Evolutionary conservation across 2,113 vertebrate genomes (phyloP).

Genomic region (Lophius piscatorius): DNA sequence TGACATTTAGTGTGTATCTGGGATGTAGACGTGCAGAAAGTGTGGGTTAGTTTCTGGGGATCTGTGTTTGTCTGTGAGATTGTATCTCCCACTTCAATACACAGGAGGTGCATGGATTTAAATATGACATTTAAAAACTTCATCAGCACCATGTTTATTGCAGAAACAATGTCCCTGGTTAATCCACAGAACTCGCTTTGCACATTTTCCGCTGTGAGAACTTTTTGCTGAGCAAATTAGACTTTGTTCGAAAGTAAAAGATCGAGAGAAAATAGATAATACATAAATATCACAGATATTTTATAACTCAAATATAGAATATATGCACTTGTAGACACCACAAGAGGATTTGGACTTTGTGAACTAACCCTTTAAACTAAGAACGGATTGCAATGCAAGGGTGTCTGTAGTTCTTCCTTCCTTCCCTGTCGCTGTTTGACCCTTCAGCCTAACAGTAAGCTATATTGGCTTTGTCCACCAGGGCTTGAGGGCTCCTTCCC

Average conservation of each 20-base stretch:
- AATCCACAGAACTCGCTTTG: too few relatives aligned
- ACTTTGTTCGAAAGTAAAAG: too few relatives aligned
- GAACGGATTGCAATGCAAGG: constrained; percentile 11
- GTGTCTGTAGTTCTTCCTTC: constrained; percentile 27
- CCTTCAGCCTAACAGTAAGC: constrained; percentile 22
- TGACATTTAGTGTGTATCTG: too few relatives aligned
- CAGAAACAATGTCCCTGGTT: too few relatives aligned
- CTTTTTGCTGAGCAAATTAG: too few relatives aligned
- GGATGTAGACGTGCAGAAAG: too few relatives aligned
- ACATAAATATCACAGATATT: not conserved
- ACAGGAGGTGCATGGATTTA: not conserved
- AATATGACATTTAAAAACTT: not conserved
- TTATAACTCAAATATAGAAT: not conserved
- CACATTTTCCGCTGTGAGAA: too few relatives aligned
- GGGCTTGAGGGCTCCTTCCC: constrained; percentile 42
- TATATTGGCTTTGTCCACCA: constrained; percentile 40
- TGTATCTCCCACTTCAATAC: not conserved
- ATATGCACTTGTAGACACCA: not conserved
- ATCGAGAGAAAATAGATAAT: too few relatives aligned
- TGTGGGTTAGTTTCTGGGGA: too few relatives aligned
- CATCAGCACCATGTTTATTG: too few relatives aligned
- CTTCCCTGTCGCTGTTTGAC: constrained; percentile 32
- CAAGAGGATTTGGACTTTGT: constrained; percentile 2
- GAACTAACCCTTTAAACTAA: constrained; percentile 9
- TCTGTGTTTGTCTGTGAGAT: too few relatives aligned